These are phyloP conservation scores for Malacoraja senta DNA, from an alignment of 2,797 vertebrate species.

Conservation along the genomic window DNA sequence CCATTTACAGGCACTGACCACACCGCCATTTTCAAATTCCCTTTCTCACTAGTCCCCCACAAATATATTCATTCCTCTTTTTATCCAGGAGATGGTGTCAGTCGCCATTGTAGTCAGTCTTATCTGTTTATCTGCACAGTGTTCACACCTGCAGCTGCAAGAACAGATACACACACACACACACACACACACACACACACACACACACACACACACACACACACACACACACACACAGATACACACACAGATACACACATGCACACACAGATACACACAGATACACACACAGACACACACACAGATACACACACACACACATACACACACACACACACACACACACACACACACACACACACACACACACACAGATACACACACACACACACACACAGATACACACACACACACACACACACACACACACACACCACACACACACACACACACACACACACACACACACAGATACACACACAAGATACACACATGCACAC, in stretches of 20 bases:
- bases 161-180: too few relatives aligned
- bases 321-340: background rate
- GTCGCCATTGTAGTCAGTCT: background rate
- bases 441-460: too few relatives aligned
- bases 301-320: too few relatives aligned
- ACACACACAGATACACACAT: constrained; percentile 39
- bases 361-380: constrained; percentile 36
- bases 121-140: background rate
- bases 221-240: constrained; percentile 41
- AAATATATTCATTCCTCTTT: background rate
- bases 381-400: too few relatives aligned
- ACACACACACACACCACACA: too few relatives aligned
- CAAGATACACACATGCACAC: background rate
- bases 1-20: too few relatives aligned
- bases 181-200: too few relatives aligned
- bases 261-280: constrained; percentile 7
- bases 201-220: constrained; percentile 6
- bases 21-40: background rate
- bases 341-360: constrained; percentile 36
- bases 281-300: background rate
- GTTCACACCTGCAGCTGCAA: background rate
- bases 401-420: too few relatives aligned
- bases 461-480: background rate
- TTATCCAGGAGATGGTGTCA: background rate
- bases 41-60: background rate